These are phyloP conservation scores for Vanessa tameamea DNA, from an alignment of 1,140 invertebrate species.

Conservation along the genomic window DNA sequence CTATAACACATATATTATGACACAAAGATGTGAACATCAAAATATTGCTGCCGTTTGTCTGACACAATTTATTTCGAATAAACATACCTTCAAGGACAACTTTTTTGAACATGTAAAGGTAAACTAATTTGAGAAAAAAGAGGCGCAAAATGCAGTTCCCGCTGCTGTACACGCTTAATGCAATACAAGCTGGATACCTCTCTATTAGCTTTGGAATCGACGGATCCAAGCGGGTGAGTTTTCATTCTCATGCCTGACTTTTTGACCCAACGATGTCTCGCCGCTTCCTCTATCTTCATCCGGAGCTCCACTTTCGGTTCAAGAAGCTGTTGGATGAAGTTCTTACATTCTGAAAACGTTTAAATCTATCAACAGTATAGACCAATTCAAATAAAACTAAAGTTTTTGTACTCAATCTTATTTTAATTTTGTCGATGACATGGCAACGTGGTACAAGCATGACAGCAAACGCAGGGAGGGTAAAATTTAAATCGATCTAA, in stretches of 20 bases:
- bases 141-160: too few species aligned
- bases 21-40: too few species aligned
- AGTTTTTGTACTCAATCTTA: neutral
- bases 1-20: too few species aligned
- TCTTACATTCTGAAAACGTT: slow-evolving; percentile 62
- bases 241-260: slow-evolving; percentile 64
- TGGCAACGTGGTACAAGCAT: too few species aligned
- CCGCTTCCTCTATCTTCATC: slow-evolving; percentile 76
- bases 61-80: too few species aligned
- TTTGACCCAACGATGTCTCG: slow-evolving; percentile 75
- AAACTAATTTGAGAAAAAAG: too few species aligned
- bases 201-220: slow-evolving; percentile 58
- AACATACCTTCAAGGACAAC: too few species aligned
- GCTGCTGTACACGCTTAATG: too few species aligned
- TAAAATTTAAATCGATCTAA: neutral
- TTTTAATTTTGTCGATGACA: too few species aligned
- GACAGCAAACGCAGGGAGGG: too few species aligned
- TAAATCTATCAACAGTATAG: neutral
- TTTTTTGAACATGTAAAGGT: too few species aligned
- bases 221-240: slow-evolving; percentile 55
- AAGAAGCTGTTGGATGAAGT: slow-evolving; percentile 71
- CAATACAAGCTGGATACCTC: slow-evolving; percentile 50
- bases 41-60: too few species aligned
- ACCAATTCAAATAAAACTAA: neutral
- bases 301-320: slow-evolving; percentile 69